Evolutionary conservation across 2,797 vertebrate species (phyloP).

Genomic region (Notoglanidium macrostoma): DNA sequence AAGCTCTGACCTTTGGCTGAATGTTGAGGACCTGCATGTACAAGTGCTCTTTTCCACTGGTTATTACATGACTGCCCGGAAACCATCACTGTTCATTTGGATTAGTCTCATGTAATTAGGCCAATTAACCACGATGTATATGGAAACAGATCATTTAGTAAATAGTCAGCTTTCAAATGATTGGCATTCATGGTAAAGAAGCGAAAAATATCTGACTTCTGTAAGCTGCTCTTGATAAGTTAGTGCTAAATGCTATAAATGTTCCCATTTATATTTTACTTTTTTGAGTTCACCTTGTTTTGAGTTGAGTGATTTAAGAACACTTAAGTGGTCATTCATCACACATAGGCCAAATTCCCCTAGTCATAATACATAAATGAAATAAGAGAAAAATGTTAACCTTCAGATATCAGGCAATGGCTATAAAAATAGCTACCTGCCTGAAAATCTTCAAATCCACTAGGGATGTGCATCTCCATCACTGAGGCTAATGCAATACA

Average conservation of each 20-base stretch:
- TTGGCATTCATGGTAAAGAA: background rate
- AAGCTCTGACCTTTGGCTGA: slow-evolving; percentile 33
- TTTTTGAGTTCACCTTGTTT: background rate
- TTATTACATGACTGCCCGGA: slow-evolving; percentile 19
- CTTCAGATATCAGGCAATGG: background rate
- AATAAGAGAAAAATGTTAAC: background rate
- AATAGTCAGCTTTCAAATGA: background rate
- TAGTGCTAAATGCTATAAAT: background rate
- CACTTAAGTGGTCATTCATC: background rate
- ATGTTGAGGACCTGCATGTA: slow-evolving; percentile 34
- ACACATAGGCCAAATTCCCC: background rate
- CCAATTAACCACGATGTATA: background rate
- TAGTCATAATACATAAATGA: background rate
- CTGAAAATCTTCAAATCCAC: background rate
- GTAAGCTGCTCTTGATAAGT: background rate
- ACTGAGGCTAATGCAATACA: no score
- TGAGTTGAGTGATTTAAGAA: background rate
- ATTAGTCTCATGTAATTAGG: slow-evolving; percentile 23
- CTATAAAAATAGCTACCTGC: background rate
- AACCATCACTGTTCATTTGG: background rate
- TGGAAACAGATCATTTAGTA: slow-evolving; percentile 35
- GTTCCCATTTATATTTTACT: background rate
- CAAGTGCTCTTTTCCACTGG: slow-evolving; percentile 24
- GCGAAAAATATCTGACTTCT: background rate
- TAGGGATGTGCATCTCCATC: no score